phyloP scores from a whole-genome alignment of 2,113 vertebrate species.

The Grammomys surdaster region DNA sequence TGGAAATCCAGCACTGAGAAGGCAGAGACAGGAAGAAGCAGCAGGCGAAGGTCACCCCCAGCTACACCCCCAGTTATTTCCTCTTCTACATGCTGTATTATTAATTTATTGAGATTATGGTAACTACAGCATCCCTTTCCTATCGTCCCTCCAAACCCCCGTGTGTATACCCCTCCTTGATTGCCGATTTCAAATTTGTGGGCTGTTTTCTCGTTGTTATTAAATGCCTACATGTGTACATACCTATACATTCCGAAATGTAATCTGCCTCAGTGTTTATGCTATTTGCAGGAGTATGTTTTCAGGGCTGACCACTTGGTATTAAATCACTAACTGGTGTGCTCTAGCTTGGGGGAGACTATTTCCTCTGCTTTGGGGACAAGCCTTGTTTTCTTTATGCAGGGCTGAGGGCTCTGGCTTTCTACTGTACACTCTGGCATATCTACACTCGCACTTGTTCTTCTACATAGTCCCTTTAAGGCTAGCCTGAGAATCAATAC shows the following conservation, averaged over 20 bases:
- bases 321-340: background rate
- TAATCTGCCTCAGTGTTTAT: background rate
- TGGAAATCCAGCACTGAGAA: background rate
- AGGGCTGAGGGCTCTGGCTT: background rate
- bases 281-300: background rate
- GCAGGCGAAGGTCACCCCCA: background rate
- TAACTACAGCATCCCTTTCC: background rate
- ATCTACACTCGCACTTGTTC: background rate
- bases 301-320: background rate
- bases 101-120: background rate
- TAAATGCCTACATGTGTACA: background rate
- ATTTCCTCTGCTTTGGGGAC: background rate
- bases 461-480: background rate
- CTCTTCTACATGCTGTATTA: background rate
- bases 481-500: background rate
- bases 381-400: background rate
- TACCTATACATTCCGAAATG: background rate
- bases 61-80: too few relatives aligned
- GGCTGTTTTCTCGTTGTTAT: background rate
- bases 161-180: background rate
- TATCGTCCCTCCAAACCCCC: background rate
- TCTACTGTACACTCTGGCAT: background rate
- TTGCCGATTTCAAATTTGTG: background rate
- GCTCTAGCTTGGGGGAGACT: background rate
- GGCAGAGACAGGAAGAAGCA: background rate